A percentile compares a stretch with the other conserved stretches of the same genome.
Evolutionary conservation across 2,888 invertebrate species (phyloP).

Genomic region (Eulithis prunata): DNA sequence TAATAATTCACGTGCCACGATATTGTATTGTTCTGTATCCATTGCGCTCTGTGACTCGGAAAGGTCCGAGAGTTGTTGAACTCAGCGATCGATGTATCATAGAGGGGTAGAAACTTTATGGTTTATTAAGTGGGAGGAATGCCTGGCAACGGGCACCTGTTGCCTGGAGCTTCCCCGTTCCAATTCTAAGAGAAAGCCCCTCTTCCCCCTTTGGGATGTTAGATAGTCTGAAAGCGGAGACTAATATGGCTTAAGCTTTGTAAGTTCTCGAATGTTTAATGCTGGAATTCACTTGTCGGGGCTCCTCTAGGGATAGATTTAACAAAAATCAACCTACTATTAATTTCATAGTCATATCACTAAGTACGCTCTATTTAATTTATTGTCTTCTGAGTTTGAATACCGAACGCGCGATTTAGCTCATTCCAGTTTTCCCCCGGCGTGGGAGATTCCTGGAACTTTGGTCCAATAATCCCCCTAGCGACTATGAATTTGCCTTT

Average conservation of each 20-base stretch:
- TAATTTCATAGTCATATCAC: no score
- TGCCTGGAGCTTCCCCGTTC: constrained; percentile 48
- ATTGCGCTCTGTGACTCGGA: constrained; percentile 21
- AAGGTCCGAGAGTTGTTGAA: constrained; percentile 4
- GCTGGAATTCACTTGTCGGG: no score
- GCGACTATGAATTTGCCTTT: no score
- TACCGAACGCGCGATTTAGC: no score
- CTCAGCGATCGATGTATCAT: constrained; percentile 25
- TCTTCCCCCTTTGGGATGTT: constrained; percentile 27
- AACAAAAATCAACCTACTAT: no score
- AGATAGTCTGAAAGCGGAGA: constrained; percentile 44
- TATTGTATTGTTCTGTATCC: constrained; percentile 14
- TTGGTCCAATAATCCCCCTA: no score
- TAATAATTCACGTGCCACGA: constrained; percentile 14
- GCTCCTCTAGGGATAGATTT: no score
- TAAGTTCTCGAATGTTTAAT: constrained; percentile 49
- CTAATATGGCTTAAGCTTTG: constrained; percentile 59
- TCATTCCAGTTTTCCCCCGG: no score
- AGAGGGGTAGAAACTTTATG: constrained; percentile 13
- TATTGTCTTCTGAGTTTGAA: no score
- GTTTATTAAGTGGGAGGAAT: constrained; percentile 37
- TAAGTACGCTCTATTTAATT: no score
- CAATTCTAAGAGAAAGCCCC: constrained; percentile 20
- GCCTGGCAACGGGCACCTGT: constrained; percentile 62
- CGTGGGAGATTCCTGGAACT: no score